A percentile compares a stretch with the other conserved stretches of the same genome.
Conservation (phyloP, 2,888 invertebrate genomes). For the Oxyteleia sp. region DNA sequence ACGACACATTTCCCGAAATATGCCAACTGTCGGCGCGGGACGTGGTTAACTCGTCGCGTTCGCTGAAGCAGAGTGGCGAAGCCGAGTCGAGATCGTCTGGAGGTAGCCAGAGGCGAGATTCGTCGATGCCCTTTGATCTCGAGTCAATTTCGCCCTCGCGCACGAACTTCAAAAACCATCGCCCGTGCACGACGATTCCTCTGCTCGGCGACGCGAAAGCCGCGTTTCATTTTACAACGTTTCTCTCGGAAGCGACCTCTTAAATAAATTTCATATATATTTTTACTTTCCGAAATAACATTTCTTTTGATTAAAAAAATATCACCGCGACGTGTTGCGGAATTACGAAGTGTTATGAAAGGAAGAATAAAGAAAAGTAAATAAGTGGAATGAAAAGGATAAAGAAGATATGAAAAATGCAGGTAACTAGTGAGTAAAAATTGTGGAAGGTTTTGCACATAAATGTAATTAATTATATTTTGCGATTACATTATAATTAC, state of each 20-base stretch:
- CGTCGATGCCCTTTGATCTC: conserved; percentile 79
- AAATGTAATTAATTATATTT: too few species aligned
- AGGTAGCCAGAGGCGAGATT: conserved; percentile 58
- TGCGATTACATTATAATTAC: too few species aligned
- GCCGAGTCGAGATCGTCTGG: conserved; percentile 15
- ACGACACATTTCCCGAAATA: conserved; percentile 36
- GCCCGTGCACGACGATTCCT: conserved; percentile 27
- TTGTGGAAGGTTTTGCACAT: too few species aligned
- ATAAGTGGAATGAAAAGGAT: too few species aligned
- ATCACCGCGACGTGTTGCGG: neutral
- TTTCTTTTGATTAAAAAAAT: neutral
- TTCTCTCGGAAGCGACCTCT: conserved; percentile 10
- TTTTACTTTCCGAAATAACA: conserved; percentile 13
- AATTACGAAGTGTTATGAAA: too few species aligned
- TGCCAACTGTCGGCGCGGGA: neutral
- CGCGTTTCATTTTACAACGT: conserved; percentile 46
- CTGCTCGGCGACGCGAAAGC: conserved; percentile 78
- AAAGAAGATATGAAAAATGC: too few species aligned
- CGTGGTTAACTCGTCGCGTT: conserved; percentile 8
- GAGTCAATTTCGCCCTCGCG: conserved; percentile 79
- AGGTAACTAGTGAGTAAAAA: too few species aligned
- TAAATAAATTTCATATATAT: conserved; percentile 17
- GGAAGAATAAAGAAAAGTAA: too few species aligned
- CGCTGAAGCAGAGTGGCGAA: conserved; percentile 4
- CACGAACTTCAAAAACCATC: conserved; percentile 50